Evolutionary conservation across 2,888 invertebrate species (phyloP).

Genomic region (Phaonia tiefii): DNA sequence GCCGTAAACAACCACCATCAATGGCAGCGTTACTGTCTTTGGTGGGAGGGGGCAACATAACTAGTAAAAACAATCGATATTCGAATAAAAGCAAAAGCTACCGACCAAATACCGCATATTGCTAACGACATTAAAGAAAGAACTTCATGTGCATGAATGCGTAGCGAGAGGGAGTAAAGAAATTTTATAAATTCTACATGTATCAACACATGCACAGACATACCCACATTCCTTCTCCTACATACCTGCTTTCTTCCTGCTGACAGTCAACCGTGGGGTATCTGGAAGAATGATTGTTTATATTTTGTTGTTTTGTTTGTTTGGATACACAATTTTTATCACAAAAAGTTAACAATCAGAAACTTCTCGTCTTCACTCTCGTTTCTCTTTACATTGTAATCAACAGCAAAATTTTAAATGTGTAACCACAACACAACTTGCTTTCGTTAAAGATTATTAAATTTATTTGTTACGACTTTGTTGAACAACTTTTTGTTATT

Average conservation of each 20-base stretch:
- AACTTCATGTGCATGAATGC: too few species aligned
- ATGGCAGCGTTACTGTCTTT: not conserved
- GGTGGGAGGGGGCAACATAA: not conserved
- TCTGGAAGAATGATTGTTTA: slow-evolving; percentile 11
- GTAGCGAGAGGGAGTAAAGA: not conserved
- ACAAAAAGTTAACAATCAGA: not conserved
- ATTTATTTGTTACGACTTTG: not conserved
- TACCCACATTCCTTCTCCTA: not conserved
- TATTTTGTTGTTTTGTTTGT: slow-evolving; percentile 19
- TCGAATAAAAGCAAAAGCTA: slow-evolving; percentile 2
- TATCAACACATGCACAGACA: not conserved
- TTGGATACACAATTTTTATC: slow-evolving; percentile 14
- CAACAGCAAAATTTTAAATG: slow-evolving; percentile 9
- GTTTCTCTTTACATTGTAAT: not conserved
- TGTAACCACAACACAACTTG: not conserved
- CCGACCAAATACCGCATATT: not conserved
- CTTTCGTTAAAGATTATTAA: not conserved
- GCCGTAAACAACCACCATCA: slow-evolving; percentile 9
- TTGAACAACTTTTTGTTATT: not conserved
- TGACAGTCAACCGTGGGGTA: not conserved
- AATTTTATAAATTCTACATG: slow-evolving; percentile 7
- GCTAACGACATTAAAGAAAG: slow-evolving; percentile 2
- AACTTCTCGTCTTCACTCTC: not conserved
- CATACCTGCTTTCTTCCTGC: not conserved
- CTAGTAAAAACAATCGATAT: slow-evolving; percentile 5